Evolutionary conservation across 1,140 invertebrate species (phyloP), one percentile per base, ranked within the genome.

Genomic region (Trichonephila inaurata): DNA sequence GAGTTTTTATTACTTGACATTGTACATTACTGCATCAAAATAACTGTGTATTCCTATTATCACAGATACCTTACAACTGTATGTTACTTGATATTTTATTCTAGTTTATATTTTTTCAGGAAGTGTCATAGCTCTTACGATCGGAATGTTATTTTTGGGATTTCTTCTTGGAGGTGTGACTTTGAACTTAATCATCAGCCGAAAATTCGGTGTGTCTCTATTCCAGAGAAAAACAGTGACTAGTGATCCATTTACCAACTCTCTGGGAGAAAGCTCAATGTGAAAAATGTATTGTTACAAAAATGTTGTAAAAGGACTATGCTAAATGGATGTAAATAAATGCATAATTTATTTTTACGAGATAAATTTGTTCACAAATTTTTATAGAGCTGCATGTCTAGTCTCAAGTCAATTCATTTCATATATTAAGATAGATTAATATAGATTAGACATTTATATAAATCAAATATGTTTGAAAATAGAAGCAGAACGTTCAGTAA

Each of bases 141-240:
- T 94, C 21, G 93, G 93, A 19, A 94, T 94, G 93, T 60, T 90
- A 28, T 1, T 94, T n/a, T 62, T 94, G 19, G 93, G 93, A 66
- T 51, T 94, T 24, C 6, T 94, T 33, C 33, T 94, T 33, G 93
- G 93, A 64, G 72, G 33, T n/a, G 77, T 94, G 16, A 90, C 88
- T 28, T 64, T 94, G 10, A 94, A 94, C 64, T 66, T 94, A 58
- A 28, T 89, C 28, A 44, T 94, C 6, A 94, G 93, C 77, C 58
- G 51, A 89, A 94, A 94, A 51, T 94, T 44, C 61, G 93, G 93
- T 58, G 87, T 94, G 7, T 94, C 93, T 7, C 51, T 94, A 18
- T 90, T 89, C 12, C 93, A 94, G 60, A 90, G 21, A 28, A 21
- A 14, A 33, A 69, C 8, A 64, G 6, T 33, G 88, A 90, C 8